Base-by-base conservation (phyloP, 2,888 invertebrate species). In the Melinaea menophilus region DNA sequence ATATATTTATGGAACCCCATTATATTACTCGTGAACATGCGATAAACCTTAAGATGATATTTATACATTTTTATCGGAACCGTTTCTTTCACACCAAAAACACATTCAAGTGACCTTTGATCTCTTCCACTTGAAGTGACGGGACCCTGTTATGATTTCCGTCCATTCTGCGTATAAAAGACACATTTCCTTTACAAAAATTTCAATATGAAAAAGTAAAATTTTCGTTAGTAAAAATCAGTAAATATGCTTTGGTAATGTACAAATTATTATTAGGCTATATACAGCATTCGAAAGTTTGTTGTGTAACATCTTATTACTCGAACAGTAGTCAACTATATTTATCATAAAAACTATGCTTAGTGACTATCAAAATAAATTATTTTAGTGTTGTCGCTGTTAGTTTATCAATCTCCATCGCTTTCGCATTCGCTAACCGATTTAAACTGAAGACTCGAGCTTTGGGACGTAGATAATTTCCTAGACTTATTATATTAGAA, bases 101-200 rank as follows among this genome's bases (percentile, higher is more conserved):
- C 69, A 69, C 64, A 72, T 72, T 76, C 72, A 76, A 82, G 79
- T 78, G 75, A 72, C 75, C 73, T 77, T 80, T 76, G 79, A 80
- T 79, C 80, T 79, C 80, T 78, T 73, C 73, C 41, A 69, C 68
- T 62, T 62, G 63, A 68, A 63, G 62, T 68, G 62, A 31, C 9
- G 7, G 5, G 2, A 7, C 31, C 9, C 9, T 51, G 4, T 31
- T 51, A 31, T 67, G 54, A 54, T 67, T 67, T 61, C 48, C 57
- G 41, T 59, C 62, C 37, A 59, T 54, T 47, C 5, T 51, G 51
- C 2, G 2, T 31, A 7, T 5, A 51, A 51, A 51, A 51, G 31
- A 51, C n/a, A 51, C 7, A 51, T 51, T 31, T 51, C 7, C 31
- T 51, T 51, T 7, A 31, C 22, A 51, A 51, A 51, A 31, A 31